Base-by-base conservation (phyloP, 2,888 invertebrate genomes). In the Diogma glabrata region DNA sequence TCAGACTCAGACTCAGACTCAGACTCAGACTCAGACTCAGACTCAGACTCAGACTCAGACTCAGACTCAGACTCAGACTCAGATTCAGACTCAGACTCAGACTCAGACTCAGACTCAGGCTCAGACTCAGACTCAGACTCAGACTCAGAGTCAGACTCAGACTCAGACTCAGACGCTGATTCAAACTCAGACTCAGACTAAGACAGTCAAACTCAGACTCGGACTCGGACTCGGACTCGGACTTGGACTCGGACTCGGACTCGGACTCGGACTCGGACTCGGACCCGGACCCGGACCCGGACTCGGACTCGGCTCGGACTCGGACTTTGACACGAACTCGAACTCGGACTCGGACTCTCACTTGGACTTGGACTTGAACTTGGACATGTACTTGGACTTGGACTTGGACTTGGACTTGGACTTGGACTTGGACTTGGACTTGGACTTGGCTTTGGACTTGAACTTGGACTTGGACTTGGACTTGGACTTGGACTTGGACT, bases 121-220 rank as follows among this genome's bases (percentile, higher is more conserved):
- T n/a, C n/a, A n/a, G n/a, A n/a, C n/a, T n/a, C n/a, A n/a, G n/a
- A n/a, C n/a, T n/a, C n/a, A n/a, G n/a, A n/a, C n/a, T n/a, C n/a
- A n/a, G n/a, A n/a, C n/a, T n/a, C n/a, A n/a, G n/a, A n/a, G n/a
- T n/a, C n/a, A n/a, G n/a, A n/a, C n/a, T n/a, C n/a, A n/a, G n/a
- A n/a, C n/a, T n/a, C n/a, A n/a, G n/a, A n/a, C n/a, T n/a, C n/a
- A n/a, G n/a, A n/a, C n/a, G n/a, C n/a, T n/a, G n/a, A n/a, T n/a
- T n/a, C n/a, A n/a, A n/a, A n/a, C 50, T 50, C 40, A 24, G 16
- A 16, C 50, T 50, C 40, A 24, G 16, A 16, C 43, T 50, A 38
- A 40, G 16, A 16, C 40, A 23, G 38, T 50, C 23, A 22, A 9
- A 20, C 50, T 36, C 38, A 22, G 16, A 23, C 36, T 50, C 38